A percentile compares a stretch with the other conserved stretches of the same genome.
phyloP scores from a whole-genome alignment of 2,797 vertebrate genomes.

The Vultur gryphus region DNA sequence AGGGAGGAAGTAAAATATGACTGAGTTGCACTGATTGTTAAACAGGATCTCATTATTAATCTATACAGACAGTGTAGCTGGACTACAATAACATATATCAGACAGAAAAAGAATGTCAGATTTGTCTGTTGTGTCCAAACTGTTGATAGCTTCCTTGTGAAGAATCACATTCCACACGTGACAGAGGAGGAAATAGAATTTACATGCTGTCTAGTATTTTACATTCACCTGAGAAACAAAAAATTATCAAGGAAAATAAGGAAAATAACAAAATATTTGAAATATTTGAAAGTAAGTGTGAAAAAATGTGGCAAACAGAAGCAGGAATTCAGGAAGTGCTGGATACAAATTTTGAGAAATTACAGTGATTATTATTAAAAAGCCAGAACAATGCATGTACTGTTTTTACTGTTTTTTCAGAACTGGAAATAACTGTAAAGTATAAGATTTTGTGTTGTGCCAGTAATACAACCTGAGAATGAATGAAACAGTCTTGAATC shows the following conservation, averaged over 20 bases:
- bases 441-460: background rate
- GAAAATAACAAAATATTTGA: background rate
- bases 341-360: background rate
- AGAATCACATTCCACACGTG: background rate
- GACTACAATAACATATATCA: background rate
- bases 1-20: conserved; percentile 31
- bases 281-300: background rate
- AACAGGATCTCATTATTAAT: conserved; percentile 38
- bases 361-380: background rate
- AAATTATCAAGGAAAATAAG: background rate
- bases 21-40: conserved; percentile 43
- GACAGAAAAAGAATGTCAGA: background rate
- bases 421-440: background rate
- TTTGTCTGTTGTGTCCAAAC: background rate
- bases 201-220: background rate
- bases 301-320: background rate
- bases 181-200: background rate
- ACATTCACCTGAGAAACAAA: background rate
- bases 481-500: background rate
- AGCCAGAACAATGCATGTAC: background rate
- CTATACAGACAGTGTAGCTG: background rate
- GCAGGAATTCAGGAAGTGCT: background rate
- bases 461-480: background rate
- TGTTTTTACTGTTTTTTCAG: background rate
- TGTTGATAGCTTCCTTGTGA: background rate